Evolutionary conservation across 2,113 vertebrate species (phyloP).

Genomic region (Phylloscopus trochilus): DNA sequence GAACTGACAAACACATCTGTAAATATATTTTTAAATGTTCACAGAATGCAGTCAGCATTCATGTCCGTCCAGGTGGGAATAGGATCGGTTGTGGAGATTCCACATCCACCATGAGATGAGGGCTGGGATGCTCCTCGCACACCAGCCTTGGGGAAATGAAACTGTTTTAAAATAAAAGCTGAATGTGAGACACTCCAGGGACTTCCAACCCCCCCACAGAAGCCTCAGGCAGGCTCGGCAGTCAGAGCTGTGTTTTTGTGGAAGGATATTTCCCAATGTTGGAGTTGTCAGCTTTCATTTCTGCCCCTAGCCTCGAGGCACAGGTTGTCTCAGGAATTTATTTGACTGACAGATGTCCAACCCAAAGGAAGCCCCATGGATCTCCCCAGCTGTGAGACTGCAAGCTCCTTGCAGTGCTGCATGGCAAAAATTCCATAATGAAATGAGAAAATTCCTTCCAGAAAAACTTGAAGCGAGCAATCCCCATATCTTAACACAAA

Average conservation of each 20-base stretch:
- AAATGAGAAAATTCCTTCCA: neutral
- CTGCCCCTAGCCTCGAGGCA: neutral
- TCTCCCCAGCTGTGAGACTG: neutral
- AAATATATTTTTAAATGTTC: neutral
- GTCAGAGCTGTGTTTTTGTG: neutral
- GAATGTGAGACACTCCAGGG: neutral
- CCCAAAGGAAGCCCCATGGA: neutral
- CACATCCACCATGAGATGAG: neutral
- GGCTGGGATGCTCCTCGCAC: neutral
- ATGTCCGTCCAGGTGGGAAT: no score
- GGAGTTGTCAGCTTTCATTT: neutral
- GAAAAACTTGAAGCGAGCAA: accelerated
- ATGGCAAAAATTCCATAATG: neutral
- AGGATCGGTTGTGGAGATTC: neutral
- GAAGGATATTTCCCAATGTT: neutral
- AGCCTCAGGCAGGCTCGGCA: neutral
- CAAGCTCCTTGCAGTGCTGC: neutral
- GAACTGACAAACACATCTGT: neutral
- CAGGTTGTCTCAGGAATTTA: neutral
- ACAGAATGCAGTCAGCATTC: accelerated
- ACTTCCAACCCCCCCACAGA: neutral
- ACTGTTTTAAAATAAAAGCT: neutral
- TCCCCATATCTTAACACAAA: neutral
- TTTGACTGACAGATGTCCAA: neutral
- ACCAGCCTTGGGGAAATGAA: neutral